Evolutionary conservation across 2,888 invertebrate genomes (phyloP).

Genomic region (Horisme vitalbata): DNA sequence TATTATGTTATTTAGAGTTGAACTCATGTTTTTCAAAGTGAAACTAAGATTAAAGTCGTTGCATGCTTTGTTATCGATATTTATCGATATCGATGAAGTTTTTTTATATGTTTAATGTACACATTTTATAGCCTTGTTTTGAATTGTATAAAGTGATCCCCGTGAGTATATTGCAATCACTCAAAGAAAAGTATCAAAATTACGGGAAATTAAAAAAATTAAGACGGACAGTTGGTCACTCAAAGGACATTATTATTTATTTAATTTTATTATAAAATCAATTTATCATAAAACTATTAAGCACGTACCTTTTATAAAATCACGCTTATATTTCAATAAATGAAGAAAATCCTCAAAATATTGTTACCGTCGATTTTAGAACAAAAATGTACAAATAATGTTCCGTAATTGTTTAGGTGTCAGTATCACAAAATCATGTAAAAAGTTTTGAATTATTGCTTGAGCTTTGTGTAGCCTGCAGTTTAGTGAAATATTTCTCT

Average conservation of each 20-base stretch:
- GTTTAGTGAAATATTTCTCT: too few species aligned
- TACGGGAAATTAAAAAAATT: too few species aligned
- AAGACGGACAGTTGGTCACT: too few species aligned
- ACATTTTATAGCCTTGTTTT: too few species aligned
- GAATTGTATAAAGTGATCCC: too few species aligned
- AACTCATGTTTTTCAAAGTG: constrained; percentile 4
- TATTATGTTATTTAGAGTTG: constrained; percentile 10
- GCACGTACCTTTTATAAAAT: background rate
- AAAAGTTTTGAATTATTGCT: constrained; percentile 6
- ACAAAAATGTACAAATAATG: constrained; percentile 13
- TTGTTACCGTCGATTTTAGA: constrained; percentile 9
- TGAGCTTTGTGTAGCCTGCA: constrained; percentile 3
- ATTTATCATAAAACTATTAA: too few species aligned
- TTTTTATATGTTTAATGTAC: too few species aligned
- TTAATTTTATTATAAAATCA: constrained; percentile 2
- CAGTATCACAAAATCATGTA: constrained; percentile 11
- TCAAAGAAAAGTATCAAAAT: too few species aligned
- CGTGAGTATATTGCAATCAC: too few species aligned
- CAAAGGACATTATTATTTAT: background rate
- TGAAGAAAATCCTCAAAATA: background rate
- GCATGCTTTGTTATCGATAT: constrained; percentile 13
- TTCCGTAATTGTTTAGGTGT: constrained; percentile 1
- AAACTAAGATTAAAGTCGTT: background rate
- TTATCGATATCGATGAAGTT: constrained; percentile 10
- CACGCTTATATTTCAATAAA: constrained; percentile 8